Conservation (phyloP, 2,888 invertebrate genomes). For the Caenorhabditis parvicauda region DNA sequence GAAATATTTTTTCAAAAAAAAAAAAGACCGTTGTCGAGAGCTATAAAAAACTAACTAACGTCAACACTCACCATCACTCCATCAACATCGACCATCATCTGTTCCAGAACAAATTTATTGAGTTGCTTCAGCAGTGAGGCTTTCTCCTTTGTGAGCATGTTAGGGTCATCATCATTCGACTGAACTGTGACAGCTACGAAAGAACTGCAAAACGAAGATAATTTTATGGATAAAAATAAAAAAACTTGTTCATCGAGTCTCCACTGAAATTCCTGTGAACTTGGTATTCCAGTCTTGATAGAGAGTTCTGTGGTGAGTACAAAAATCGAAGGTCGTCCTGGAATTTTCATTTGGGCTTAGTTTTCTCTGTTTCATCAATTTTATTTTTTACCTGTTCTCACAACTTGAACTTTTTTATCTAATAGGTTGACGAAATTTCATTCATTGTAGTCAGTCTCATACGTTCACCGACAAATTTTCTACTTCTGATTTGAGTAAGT, state of each 20-base stretch:
- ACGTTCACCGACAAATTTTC: no score
- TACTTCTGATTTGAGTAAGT: no score
- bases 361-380: no score
- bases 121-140: constrained; percentile 34
- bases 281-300: constrained; percentile 57
- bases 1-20: no score
- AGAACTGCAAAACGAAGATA: constrained; percentile 51
- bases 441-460: no score
- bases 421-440: no score
- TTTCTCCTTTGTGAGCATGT: constrained; percentile 42
- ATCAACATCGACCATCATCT: constrained; percentile 53
- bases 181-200: constrained; percentile 59
- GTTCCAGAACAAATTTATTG: constrained; percentile 52
- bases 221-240: constrained; percentile 3
- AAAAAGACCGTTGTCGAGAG: no score
- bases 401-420: no score
- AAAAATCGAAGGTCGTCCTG: constrained; percentile 61
- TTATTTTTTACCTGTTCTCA: no score
- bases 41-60: background rate
- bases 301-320: constrained; percentile 59
- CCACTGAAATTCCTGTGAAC: constrained; percentile 60
- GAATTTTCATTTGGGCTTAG: no score
- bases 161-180: constrained; percentile 40
- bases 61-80: constrained; percentile 23
- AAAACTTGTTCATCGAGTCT: constrained; percentile 56